Conservation (phyloP, 2,888 invertebrate genomes). For the Apomyelois bistriatella region DNA sequence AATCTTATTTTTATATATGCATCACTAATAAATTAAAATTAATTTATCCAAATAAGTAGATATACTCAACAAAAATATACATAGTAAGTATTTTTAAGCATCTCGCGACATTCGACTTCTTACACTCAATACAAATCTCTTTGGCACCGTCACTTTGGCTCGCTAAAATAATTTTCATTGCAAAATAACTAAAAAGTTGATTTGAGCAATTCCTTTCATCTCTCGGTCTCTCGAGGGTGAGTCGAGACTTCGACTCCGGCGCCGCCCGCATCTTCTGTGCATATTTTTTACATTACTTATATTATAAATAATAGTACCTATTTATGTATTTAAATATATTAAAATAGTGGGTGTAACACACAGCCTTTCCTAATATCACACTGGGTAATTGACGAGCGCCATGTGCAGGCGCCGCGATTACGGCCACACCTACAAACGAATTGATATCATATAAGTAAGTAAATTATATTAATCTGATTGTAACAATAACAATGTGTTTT, state of each 20-base stretch:
- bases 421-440: too few species aligned
- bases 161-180: constrained; percentile 13
- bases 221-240: background rate
- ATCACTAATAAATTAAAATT: too few species aligned
- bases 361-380: constrained; percentile 6
- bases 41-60: background rate
- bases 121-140: constrained; percentile 20
- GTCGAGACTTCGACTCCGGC: background rate
- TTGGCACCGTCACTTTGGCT: constrained; percentile 47
- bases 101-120: background rate
- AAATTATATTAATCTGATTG: too few species aligned
- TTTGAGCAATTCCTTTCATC: constrained; percentile 1
- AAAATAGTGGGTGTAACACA: background rate
- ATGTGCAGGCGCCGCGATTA: background rate
- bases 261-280: background rate
- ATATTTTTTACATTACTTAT: background rate
- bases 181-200: background rate
- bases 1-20: too few species aligned
- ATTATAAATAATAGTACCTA: too few species aligned
- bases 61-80: too few species aligned
- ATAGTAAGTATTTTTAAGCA: background rate
- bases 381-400: background rate
- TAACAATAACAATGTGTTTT: too few species aligned
- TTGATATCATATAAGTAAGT: too few species aligned
- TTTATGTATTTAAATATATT: too few species aligned